phyloP scores from a whole-genome alignment of 53 echinoderm and acorn worm genomes.

The Henricia sp. region DNA sequence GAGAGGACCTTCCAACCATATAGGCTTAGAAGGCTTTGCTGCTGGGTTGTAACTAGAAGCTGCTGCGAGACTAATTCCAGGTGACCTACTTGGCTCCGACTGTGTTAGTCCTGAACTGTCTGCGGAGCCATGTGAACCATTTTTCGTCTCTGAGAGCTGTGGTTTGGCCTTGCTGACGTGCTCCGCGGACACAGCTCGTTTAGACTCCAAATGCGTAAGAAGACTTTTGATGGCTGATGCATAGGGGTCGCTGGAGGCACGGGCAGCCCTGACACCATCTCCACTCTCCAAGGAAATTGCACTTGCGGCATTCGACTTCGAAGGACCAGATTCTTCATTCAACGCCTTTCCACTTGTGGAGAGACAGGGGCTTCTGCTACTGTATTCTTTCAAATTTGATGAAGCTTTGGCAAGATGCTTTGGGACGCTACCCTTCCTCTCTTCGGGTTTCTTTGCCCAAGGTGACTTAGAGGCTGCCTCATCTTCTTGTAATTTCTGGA shows the following conservation, averaged over 20 bases:
- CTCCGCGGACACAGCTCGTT: slow-evolving; percentile 39
- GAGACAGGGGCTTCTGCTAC: slow-evolving; percentile 10
- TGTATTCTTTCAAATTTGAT: slow-evolving; percentile 3
- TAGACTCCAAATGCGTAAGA: slow-evolving; percentile 45
- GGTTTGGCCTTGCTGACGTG: slow-evolving; percentile 40
- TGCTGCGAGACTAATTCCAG: background rate
- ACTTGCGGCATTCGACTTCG: background rate
- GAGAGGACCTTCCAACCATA: slow-evolving; percentile 53
- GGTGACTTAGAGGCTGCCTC: slow-evolving; percentile 23
- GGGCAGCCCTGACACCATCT: slow-evolving; percentile 42
- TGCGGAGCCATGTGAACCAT: background rate
- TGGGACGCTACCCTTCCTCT: slow-evolving; percentile 19
- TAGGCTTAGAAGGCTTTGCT: slow-evolving; percentile 17
- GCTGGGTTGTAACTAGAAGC: background rate
- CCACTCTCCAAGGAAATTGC: slow-evolving; percentile 19
- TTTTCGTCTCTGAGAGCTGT: background rate
- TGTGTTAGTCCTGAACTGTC: slow-evolving; percentile 7
- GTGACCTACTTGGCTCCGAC: background rate
- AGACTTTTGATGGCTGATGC: slow-evolving; percentile 60
- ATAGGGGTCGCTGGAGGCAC: slow-evolving; percentile 75
- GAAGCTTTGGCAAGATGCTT: slow-evolving; percentile 28
- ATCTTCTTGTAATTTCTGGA: background rate
- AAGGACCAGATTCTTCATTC: slow-evolving; percentile 2
- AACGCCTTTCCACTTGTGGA: slow-evolving; percentile 4
- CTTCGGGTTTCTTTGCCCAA: slow-evolving; percentile 26